Base-by-base conservation (phyloP, 2,797 vertebrate genomes). In the Enteromius paludinosus region DNA sequence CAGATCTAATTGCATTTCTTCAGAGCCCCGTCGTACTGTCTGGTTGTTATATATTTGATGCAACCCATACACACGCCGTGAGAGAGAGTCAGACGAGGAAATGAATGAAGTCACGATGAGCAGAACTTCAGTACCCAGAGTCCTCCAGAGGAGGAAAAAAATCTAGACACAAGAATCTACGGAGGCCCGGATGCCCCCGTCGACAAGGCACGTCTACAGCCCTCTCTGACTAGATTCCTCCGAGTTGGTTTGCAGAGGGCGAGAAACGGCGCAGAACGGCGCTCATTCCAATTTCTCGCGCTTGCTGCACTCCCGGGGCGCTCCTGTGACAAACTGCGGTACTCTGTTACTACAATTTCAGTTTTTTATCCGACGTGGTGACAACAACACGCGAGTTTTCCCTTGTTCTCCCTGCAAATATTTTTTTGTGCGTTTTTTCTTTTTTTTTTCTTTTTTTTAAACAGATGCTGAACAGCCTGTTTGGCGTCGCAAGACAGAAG, bases 111-210 rank as follows among this genome's bases (percentile, higher is more conserved):
- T 49, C 68, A 70, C 43, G 43, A 23, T 43, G n/a, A 72, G 65
- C 52, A 56, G 54, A 90, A 95, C 94, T 94, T 91, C 94, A 88
- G n/a, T 90, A 92, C 95, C 95, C 94, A 94, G 43, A 89, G 33
- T 93, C 20, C 86, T 91, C 87, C 78, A 82, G 64, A 77, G 80
- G 78, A 85, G 79, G 72, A 74, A 84, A 83, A 87, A 84, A 85
- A 54, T 56, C 77, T 83, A 86, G 86, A 80, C 62, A 47, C 61
- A 86, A 88, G 88, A 90, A 93, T 90, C 90, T 94, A 94, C 93
- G 94, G 93, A 86, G 92, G 87, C 94, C 92, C 89, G 92, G 89
- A 92, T 91, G 92, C 69, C 74, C 90, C 88, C 89, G 91, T 92
- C 90, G 90, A 88, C 81, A 90, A 92, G 92, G 92, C 93, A 94